Evolutionary conservation across 1,140 invertebrate genomes (phyloP).

Genomic region (Neodiprion lecontei): DNA sequence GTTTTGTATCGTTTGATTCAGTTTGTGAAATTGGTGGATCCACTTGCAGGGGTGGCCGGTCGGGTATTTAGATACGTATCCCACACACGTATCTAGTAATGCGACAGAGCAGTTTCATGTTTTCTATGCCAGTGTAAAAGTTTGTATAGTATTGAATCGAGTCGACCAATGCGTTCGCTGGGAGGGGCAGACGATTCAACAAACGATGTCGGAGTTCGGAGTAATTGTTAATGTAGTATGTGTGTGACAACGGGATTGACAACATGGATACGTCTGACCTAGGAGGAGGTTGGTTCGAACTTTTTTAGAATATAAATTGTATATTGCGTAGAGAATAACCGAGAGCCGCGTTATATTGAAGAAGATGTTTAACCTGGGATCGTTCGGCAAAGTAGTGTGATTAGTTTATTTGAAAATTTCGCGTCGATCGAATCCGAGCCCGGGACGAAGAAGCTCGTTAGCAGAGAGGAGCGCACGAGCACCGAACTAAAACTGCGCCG

Average conservation of each 20-base stretch:
- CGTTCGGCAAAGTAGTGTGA: constrained; percentile 3
- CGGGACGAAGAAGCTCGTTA: neutral
- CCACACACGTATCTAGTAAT: neutral
- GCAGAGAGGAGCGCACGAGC: neutral
- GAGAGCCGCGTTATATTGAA: neutral
- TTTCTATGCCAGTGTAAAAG: constrained; percentile 1
- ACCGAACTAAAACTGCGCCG: neutral
- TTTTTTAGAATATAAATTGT: neutral
- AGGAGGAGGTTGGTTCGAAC: constrained; percentile 58
- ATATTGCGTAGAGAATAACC: neutral
- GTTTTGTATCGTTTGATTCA: neutral
- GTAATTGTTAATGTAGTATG: constrained; percentile 64
- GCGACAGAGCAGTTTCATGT: constrained; percentile 1
- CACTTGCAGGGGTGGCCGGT: neutral
- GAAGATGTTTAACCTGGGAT: constrained; percentile 1
- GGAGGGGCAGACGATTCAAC: constrained; percentile 59
- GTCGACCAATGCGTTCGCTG: constrained; percentile 18
- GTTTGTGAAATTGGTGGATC: neutral
- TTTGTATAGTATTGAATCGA: constrained; percentile 13
- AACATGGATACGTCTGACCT: constrained; percentile 61
- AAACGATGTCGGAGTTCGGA: constrained; percentile 61
- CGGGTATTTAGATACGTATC: neutral
- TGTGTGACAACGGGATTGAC: constrained; percentile 63
- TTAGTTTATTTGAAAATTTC: neutral
- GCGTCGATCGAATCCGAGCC: neutral